Percentiles rank a stretch among this genome's conserved stretches.
phyloP scores from a whole-genome alignment of 2,797 vertebrate species.

The Pelobates cultripes region DNA sequence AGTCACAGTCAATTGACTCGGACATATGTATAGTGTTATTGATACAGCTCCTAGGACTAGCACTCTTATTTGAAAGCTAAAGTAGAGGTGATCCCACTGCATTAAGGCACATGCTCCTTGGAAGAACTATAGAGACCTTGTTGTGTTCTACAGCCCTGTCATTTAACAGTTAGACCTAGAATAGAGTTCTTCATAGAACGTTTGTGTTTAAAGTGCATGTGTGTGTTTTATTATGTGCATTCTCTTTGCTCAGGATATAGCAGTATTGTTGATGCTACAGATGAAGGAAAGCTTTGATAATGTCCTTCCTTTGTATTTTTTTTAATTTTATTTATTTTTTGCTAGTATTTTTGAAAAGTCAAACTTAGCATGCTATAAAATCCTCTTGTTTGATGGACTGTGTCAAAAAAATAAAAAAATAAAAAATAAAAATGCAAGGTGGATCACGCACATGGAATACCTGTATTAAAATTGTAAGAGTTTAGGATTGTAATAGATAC shows the following conservation, averaged over 20 bases:
- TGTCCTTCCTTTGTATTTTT: background rate
- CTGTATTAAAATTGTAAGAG: slow-evolving; percentile 10
- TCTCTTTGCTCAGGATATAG: background rate
- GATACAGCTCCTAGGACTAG: slow-evolving; percentile 7
- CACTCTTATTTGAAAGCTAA: slow-evolving; percentile 3
- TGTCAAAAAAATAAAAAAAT: background rate
- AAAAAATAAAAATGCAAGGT: background rate
- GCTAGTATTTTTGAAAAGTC: background rate
- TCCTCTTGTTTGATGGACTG: background rate
- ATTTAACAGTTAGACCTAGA: background rate
- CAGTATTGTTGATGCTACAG: background rate
- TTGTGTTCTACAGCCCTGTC: background rate
- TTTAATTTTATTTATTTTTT: background rate
- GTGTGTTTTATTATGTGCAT: background rate
- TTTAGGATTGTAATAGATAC: background rate
- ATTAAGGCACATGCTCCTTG: background rate
- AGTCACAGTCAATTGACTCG: slow-evolving; percentile 27
- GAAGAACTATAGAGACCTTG: background rate
- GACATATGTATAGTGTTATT: slow-evolving; percentile 26
- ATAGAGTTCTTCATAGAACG: background rate
- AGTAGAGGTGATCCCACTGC: background rate
- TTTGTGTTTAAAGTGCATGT: background rate
- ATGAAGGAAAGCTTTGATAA: background rate
- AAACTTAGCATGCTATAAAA: slow-evolving; percentile 3
- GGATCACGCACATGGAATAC: slow-evolving; percentile 4